These are phyloP conservation scores for Brachyalestes nurse DNA, from an alignment of 2,797 vertebrate genomes.

Conservation along the genomic window DNA sequence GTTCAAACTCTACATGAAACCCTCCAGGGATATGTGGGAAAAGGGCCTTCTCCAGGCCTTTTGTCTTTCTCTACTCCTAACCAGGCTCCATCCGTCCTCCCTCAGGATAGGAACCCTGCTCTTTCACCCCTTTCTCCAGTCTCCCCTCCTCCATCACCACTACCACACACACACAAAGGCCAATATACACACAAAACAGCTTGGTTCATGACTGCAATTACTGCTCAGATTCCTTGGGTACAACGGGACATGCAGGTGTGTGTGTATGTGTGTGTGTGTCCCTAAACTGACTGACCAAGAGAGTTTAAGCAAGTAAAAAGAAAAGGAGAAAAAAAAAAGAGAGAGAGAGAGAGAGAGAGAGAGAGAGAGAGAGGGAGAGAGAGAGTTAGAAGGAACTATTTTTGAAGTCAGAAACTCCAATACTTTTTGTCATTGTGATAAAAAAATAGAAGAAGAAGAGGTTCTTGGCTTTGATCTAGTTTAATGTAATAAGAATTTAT, in stretches of 20 bases:
- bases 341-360: slow-evolving; percentile 20
- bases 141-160: slow-evolving; percentile 19
- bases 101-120: slow-evolving; percentile 76
- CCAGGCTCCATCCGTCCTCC: slow-evolving; percentile 64
- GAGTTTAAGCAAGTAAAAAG: neutral
- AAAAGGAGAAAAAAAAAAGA: neutral
- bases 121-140: slow-evolving; percentile 61
- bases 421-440: neutral
- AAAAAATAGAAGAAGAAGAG: neutral
- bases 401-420: neutral
- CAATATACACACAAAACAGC: slow-evolving; percentile 45
- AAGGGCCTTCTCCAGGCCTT: slow-evolving; percentile 72
- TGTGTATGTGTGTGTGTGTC: slow-evolving; percentile 15
- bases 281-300: neutral
- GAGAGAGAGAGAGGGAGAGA: neutral
- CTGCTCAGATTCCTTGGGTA: slow-evolving; percentile 40
- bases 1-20: slow-evolving; percentile 83
- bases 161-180: slow-evolving; percentile 67
- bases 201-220: slow-evolving; percentile 38
- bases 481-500: too few species aligned
- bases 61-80: slow-evolving; percentile 77
- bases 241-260: slow-evolving; percentile 10
- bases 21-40: slow-evolving; percentile 86
- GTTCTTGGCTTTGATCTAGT: too few species aligned
- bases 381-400: neutral